Base-by-base conservation (phyloP, 2,113 vertebrate genomes). In the Dromas ardeola region DNA sequence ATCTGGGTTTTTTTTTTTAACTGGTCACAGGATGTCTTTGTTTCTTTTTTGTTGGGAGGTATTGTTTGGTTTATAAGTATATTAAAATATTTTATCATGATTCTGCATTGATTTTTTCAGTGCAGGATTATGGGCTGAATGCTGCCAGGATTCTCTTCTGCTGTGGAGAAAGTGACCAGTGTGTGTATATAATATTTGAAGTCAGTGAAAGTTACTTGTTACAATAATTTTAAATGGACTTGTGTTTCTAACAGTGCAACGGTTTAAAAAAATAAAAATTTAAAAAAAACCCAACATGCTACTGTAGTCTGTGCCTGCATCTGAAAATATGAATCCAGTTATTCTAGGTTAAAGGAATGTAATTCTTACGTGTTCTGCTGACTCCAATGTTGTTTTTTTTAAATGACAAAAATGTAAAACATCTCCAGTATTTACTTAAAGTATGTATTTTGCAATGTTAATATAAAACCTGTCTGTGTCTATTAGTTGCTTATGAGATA, bases 21-120 rank as follows among this genome's bases (percentile, higher is more conserved):
- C 8, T 83, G 36, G 5, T 77, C 0, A 0, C 63, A 77, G 56
- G 7, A 32, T 56, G 10, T 18, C 4, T 88, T 58, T 59, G 17
- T 58, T 69, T 55, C 12, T 47, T 81, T 42, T 43, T 65, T 56
- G 3, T 49, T 76, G 30, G 15, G 47, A 63, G 9, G 2, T 83
- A 91, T 85, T 67, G 5, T 32, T 84, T 81, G 8, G 1, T 47
- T 72, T 86, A 73, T 45, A 74, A 49, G 18, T 76, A 12, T 36
- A 10, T 81, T 81, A 55, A 91, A 91, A 71, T 76, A 79, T 40
- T 85, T 94, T 47, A 81, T 74, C 63, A 42, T 73, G 53, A 65
- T 95, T 93, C 91, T 74, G 69, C 89, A 71, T 79, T 84, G 81
- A 20, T 81, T 84, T 91, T 94, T 94, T 93, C 81, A 95, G 86